Percentiles rank a stretch among this genome's conserved stretches.
Evolutionary conservation across 2,888 invertebrate genomes (phyloP).

Genomic region (Cheilosia vulpina): DNA sequence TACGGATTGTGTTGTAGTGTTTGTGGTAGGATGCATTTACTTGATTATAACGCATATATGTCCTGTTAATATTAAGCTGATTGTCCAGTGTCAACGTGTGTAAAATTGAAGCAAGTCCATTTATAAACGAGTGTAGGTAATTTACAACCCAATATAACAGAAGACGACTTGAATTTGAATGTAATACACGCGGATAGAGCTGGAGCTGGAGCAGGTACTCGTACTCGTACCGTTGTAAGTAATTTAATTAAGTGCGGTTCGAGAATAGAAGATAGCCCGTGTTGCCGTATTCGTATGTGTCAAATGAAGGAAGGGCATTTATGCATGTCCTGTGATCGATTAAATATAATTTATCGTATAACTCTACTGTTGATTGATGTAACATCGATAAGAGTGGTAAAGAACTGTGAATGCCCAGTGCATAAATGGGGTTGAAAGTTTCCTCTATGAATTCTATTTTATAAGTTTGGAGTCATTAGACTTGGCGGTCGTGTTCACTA

Average conservation of each 20-base stretch:
- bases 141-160: slow-evolving; percentile 18
- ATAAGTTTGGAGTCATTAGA: too few species aligned
- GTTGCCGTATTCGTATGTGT: neutral
- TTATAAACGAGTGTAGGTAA: slow-evolving; percentile 17
- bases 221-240: slow-evolving; percentile 25
- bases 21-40: slow-evolving; percentile 8
- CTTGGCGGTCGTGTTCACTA: too few species aligned
- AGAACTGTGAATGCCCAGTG: too few species aligned
- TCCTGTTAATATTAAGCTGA: neutral
- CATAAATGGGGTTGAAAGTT: too few species aligned
- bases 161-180: neutral
- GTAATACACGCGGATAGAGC: neutral
- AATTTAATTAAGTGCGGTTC: slow-evolving; percentile 54
- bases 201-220: slow-evolving; percentile 2
- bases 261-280: slow-evolving; percentile 2
- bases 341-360: neutral
- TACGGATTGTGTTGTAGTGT: neutral
- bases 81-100: slow-evolving; percentile 21
- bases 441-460: too few species aligned
- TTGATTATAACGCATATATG: slow-evolving; percentile 1
- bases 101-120: slow-evolving; percentile 23
- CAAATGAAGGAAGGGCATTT: neutral
- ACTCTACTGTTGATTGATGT: slow-evolving; percentile 33
- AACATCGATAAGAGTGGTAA: slow-evolving; percentile 6
- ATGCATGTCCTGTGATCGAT: slow-evolving; percentile 4